Evolutionary conservation across 2,888 invertebrate genomes (phyloP).

Genomic region (Orthosia gracilis): DNA sequence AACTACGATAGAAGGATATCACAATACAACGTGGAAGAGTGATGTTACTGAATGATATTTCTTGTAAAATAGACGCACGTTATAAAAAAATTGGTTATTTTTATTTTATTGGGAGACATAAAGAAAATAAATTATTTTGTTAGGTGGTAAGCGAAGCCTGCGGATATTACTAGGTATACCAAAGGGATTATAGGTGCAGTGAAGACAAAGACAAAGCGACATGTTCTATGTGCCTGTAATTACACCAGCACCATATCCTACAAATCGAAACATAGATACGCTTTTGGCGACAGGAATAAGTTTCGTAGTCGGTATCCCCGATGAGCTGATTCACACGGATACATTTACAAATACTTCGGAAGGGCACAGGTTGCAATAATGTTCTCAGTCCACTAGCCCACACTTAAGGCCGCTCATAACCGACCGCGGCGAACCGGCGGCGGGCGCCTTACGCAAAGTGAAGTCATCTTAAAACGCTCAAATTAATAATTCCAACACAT

Average conservation of each 20-base stretch:
- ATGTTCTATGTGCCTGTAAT: too few relatives aligned
- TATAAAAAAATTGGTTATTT: too few relatives aligned
- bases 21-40: neutral
- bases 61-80: neutral
- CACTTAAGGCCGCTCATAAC: slow-evolving; percentile 28
- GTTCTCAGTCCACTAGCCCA: slow-evolving; percentile 18
- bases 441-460: slow-evolving; percentile 53
- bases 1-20: neutral
- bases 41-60: neutral
- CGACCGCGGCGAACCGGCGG: slow-evolving; percentile 23
- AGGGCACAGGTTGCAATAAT: slow-evolving; percentile 42
- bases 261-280: neutral
- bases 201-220: neutral
- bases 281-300: neutral
- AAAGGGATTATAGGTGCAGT: neutral
- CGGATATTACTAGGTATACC: too few relatives aligned
- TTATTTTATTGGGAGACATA: neutral
- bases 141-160: neutral
- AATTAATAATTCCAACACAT: slow-evolving; percentile 85
- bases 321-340: neutral
- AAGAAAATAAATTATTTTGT: neutral
- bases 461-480: slow-evolving; percentile 66
- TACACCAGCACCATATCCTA: too few relatives aligned
- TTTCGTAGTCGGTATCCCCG: too few relatives aligned
- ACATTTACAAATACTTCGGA: slow-evolving; percentile 14